A percentile compares a stretch with the other conserved stretches of the same genome.
Evolutionary conservation across 2,888 invertebrate genomes (phyloP).

Genomic region (Tyria jacobaeae): DNA sequence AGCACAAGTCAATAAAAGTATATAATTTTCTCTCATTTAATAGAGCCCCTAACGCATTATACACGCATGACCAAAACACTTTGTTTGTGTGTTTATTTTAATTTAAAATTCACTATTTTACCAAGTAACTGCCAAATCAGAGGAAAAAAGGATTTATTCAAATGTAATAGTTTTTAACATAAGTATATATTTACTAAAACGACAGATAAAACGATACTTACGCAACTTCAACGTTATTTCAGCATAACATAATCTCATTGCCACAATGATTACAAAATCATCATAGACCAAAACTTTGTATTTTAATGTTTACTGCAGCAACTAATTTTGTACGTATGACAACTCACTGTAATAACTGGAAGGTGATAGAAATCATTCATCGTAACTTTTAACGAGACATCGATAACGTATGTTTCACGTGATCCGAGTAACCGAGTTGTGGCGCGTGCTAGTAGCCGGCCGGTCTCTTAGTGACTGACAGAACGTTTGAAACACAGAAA

Average conservation of each 20-base stretch:
- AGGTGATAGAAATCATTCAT: slow-evolving; percentile 59
- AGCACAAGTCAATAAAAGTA: too few species aligned
- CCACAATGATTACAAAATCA: slow-evolving; percentile 56
- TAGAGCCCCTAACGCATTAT: too few species aligned
- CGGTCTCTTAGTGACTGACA: slow-evolving; percentile 68
- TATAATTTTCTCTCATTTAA: too few species aligned
- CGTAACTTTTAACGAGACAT: slow-evolving; percentile 56
- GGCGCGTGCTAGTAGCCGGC: slow-evolving; percentile 65
- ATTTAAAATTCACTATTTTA: too few species aligned
- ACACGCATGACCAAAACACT: too few species aligned
- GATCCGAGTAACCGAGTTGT: slow-evolving; percentile 42
- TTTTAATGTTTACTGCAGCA: slow-evolving; percentile 47
- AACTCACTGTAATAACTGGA: slow-evolving; percentile 51
- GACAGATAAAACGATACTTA: slow-evolving; percentile 46
- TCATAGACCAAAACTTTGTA: slow-evolving; percentile 48
- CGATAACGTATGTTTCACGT: slow-evolving; percentile 59
- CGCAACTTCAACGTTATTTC: slow-evolving; percentile 41
- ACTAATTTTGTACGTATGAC: slow-evolving; percentile 50
- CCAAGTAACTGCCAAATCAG: too few species aligned
- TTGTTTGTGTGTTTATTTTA: too few species aligned
- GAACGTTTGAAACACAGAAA: slow-evolving; percentile 11
- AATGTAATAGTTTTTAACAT: too few species aligned
- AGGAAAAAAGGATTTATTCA: too few species aligned
- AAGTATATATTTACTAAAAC: slow-evolving; percentile 19
- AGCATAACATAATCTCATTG: slow-evolving; percentile 52